Evolutionary conservation across 2,888 invertebrate species (phyloP), one percentile per base, ranked within the genome.

Genomic region (Yponomeuta plumbellus): DNA sequence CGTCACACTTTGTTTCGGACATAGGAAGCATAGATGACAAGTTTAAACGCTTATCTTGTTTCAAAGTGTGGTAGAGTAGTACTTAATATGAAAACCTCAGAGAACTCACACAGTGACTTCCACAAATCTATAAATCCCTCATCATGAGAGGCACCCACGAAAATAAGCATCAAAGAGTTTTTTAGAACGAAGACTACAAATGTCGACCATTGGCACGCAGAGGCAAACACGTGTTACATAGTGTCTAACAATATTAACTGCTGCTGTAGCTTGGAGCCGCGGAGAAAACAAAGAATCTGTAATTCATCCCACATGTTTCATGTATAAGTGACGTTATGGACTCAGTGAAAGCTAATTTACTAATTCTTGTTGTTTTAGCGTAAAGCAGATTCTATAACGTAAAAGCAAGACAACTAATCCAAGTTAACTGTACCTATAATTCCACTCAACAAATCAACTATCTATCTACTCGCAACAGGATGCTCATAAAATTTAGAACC

Each of bases 141-240:
- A 84, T 79, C 89, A 80, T 80, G 76, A 74, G 78, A 71, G 78
- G 84, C 85, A 82, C 86, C 87, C 84, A 89, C 89, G 84, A 88
- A 89, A 90, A 90, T 90, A 89, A 88, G 84, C 88, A 84, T 89
- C 89, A 89, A 90, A 89, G 89, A 84, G 56, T 88, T 88, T 88
- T 88, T 88, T 87, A 87, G 80, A 84, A 79, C 80, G 76, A 83
- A 86, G 82, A 80, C 85, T 83, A 87, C 87, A 86, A 88, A 87
- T 88, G 86, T 87, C 84, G 79, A 82, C 77, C 83, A 34, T 57
- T 80, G 79, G 80, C 79, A 78, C 83, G 79, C 83, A 83, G 86
- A 80, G 79, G 84, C 86, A 79, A 88, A 90, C 90, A 90, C 80
- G 78, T 90, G 90, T 90, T 85, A 81, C 86, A 86, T 84, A 89